Conservation (phyloP, 2,113 vertebrate genomes). For the Forbesichthys papilliferus region DNA sequence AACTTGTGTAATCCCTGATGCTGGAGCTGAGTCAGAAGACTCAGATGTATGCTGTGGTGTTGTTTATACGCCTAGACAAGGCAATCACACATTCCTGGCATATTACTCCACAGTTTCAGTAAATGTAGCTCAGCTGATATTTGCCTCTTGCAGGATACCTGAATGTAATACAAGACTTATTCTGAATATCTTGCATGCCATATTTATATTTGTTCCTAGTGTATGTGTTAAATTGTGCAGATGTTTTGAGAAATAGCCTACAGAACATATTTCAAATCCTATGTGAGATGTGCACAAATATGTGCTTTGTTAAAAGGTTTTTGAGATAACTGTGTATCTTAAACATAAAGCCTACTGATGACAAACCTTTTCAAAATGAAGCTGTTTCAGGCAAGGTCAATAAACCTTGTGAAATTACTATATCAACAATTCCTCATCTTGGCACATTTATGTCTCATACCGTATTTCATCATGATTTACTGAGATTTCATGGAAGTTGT, state of each 20-base stretch:
- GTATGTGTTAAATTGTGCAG: too few species aligned
- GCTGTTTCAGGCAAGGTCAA: constrained; percentile 5
- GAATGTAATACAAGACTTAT: background rate
- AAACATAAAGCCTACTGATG: too few species aligned
- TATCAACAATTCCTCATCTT: constrained; percentile 9
- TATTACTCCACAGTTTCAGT: constrained; percentile 45
- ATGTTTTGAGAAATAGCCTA: background rate
- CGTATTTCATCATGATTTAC: constrained; percentile 9
- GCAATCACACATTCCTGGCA: constrained; percentile 57
- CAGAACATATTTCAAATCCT: background rate
- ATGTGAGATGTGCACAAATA: background rate
- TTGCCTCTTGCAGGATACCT: background rate
- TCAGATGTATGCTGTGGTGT: constrained; percentile 45
- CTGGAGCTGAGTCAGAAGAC: constrained; percentile 53
- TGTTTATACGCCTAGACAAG: constrained; percentile 35
- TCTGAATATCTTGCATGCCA: background rate
- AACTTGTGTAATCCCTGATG: constrained; percentile 40
- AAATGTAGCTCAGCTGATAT: constrained; percentile 47
- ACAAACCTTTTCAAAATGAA: background rate
- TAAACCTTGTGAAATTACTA: constrained; percentile 18
- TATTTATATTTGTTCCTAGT: too few species aligned
- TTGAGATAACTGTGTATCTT: background rate
- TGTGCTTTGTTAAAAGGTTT: constrained; percentile 6
- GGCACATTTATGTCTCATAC: constrained; percentile 15
- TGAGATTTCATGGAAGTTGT: constrained; percentile 27